Conservation (phyloP, 2,797 vertebrate species). For the Malurus leucopterus region DNA sequence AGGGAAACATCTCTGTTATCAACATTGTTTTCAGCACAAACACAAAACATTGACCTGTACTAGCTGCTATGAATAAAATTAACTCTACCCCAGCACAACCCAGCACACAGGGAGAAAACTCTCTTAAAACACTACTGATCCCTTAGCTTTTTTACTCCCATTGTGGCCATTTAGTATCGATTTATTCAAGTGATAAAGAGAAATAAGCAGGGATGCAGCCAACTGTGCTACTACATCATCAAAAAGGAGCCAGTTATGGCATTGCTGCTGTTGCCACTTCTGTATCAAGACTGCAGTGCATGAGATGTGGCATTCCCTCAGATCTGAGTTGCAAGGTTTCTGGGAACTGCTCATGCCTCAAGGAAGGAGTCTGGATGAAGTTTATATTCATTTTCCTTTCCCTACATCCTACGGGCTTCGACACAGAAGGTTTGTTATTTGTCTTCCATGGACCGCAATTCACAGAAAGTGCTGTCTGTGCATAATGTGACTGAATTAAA, state of each 20-base stretch:
- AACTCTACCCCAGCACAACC: not conserved
- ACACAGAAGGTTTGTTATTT: not conserved
- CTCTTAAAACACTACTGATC: not conserved
- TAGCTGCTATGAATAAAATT: not conserved
- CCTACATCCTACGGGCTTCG: not conserved
- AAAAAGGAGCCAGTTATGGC: not conserved
- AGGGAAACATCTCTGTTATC: not conserved
- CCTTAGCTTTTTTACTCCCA: not conserved
- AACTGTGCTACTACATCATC: not conserved
- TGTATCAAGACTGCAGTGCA: not conserved
- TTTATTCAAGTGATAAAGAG: not conserved
- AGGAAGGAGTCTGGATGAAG: not conserved
- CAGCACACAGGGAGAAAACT: not conserved
- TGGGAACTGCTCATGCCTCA: not conserved
- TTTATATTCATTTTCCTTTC: not conserved
- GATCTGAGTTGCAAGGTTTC: not conserved
- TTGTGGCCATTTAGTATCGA: not conserved
- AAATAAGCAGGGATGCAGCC: not conserved
- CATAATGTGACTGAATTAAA: not conserved
- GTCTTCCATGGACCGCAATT: not conserved
- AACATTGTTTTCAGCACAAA: not conserved
- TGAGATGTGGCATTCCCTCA: not conserved
- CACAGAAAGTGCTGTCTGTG: not conserved
- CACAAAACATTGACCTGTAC: not conserved
- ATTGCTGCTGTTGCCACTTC: not conserved